Evolutionary conservation across 1,140 invertebrate genomes (phyloP).

Genomic region (Asbolus verrucosus): DNA sequence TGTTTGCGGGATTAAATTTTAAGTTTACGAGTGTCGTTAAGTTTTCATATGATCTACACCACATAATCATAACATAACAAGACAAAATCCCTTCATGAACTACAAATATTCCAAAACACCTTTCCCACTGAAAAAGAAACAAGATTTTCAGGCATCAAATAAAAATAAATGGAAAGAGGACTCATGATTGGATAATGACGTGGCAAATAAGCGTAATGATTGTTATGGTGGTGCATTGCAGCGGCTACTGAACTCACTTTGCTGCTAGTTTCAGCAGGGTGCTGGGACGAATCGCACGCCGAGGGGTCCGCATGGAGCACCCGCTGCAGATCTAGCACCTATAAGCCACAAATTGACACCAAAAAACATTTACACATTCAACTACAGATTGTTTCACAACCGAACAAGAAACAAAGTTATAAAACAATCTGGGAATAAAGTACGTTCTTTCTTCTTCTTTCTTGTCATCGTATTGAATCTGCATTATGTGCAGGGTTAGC

Average conservation of each 20-base stretch:
- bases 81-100: no score
- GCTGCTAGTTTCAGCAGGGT: constrained; percentile 57
- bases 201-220: constrained; percentile 11
- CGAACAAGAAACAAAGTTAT: background rate
- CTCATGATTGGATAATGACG: constrained; percentile 14
- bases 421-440: constrained; percentile 2
- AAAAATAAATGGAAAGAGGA: constrained; percentile 17
- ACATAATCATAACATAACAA: no score
- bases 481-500: constrained; percentile 8
- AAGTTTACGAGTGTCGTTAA: background rate
- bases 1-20: no score
- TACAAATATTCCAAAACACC: background rate
- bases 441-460: background rate
- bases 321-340: constrained; percentile 76
- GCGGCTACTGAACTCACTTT: constrained; percentile 57
- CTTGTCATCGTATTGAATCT: background rate
- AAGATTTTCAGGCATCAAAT: constrained; percentile 4
- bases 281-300: constrained; percentile 58
- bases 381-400: background rate
- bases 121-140: background rate
- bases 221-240: constrained; percentile 23
- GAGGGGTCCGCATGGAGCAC: constrained; percentile 72
- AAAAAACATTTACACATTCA: constrained; percentile 39
- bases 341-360: constrained; percentile 63
- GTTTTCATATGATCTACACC: no score